A percentile compares a stretch with the other conserved stretches of the same genome.
Evolutionary conservation across 2,888 invertebrate species (phyloP).

Genomic region (Philhelius pedissequus): DNA sequence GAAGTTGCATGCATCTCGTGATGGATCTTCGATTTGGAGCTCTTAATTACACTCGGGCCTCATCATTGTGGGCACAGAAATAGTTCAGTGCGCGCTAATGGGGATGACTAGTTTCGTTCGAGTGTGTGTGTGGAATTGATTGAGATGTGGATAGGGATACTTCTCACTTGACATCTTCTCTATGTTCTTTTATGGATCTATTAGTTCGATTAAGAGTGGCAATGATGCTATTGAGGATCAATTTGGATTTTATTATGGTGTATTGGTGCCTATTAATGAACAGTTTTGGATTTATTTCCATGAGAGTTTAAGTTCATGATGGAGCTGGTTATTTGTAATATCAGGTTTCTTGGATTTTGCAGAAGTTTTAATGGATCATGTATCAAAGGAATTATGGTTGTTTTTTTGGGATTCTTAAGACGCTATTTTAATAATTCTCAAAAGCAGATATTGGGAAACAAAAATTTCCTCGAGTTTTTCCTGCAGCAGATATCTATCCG

Average conservation of each 20-base stretch:
- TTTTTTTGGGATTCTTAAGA: no score
- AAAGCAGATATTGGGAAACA: no score
- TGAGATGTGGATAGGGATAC: constrained; percentile 56
- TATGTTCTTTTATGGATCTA: constrained; percentile 58
- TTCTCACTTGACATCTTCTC: constrained; percentile 14
- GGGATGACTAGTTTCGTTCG: not conserved
- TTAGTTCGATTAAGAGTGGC: constrained; percentile 30
- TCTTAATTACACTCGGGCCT: constrained; percentile 54
- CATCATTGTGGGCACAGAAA: constrained; percentile 43
- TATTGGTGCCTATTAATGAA: constrained; percentile 35
- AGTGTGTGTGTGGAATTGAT: constrained; percentile 27
- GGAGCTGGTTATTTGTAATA: not conserved
- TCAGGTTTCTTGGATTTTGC: constrained; percentile 18
- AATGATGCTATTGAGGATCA: constrained; percentile 30
- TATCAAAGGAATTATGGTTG: no score
- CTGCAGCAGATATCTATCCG: no score
- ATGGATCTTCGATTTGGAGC: constrained; percentile 62
- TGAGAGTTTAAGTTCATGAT: not conserved
- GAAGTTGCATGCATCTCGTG: constrained; percentile 32
- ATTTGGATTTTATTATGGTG: constrained; percentile 26
- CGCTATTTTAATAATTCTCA: no score
- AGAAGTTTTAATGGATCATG: no score
- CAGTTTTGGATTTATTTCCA: not conserved
- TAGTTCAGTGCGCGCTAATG: constrained; percentile 28
- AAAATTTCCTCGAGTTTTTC: no score